A percentile compares a stretch with the other conserved stretches of the same genome.
These are phyloP conservation scores for Merluccius polli DNA, from an alignment of 2,797 vertebrate species.

Conservation along the genomic window DNA sequence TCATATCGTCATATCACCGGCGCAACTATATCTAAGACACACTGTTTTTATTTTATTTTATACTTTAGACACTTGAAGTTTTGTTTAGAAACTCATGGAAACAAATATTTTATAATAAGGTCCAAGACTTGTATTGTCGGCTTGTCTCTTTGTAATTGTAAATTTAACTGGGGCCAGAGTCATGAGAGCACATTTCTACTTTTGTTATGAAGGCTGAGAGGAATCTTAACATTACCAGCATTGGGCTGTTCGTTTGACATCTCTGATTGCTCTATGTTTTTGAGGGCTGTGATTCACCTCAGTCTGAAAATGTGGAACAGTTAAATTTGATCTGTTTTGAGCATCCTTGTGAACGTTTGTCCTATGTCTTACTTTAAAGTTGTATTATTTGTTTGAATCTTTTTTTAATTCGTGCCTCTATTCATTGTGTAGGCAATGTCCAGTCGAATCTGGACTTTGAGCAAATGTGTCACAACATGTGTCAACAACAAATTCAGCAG, in stretches of 20 bases:
- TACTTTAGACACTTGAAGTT: neutral
- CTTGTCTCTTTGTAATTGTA: constrained; percentile 28
- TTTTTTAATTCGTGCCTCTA: neutral
- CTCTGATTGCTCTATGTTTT: constrained; percentile 67
- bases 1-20: neutral
- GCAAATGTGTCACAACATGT: neutral
- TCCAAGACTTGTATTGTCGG: constrained; percentile 8
- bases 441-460: neutral
- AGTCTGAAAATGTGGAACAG: constrained; percentile 56
- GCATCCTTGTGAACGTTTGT: neutral
- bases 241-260: constrained; percentile 61
- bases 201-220: constrained; percentile 45
- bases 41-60: neutral
- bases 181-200: constrained; percentile 44
- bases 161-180: constrained; percentile 38
- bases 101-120: neutral
- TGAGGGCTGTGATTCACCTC: constrained; percentile 69
- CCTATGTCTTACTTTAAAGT: neutral
- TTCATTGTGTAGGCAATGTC: neutral
- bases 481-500: neutral
- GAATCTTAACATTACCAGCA: constrained; percentile 62
- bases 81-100: neutral
- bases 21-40: neutral
- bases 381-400: neutral
- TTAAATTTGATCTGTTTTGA: constrained; percentile 21